Percentiles rank a stretch among this genome's conserved stretches.
Conservation (phyloP, 2,888 invertebrate species). For the Rhodophaea formosa region DNA sequence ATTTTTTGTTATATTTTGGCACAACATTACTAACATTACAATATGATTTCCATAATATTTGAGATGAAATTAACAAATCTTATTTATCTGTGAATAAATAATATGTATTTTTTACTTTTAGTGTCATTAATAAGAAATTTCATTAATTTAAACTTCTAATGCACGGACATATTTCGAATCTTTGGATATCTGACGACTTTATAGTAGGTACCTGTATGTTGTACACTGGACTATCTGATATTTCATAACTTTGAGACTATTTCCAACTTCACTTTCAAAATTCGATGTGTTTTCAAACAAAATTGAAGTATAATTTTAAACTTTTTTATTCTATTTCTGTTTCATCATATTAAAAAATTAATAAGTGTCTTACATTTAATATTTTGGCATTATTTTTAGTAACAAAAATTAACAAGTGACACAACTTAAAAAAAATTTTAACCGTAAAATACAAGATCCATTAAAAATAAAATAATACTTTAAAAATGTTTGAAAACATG, state of each 20-base stretch:
- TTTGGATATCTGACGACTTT: slow-evolving; percentile 19
- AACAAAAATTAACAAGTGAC: no score
- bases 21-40: no score
- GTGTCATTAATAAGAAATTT: slow-evolving; percentile 27
- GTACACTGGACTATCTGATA: slow-evolving; percentile 5
- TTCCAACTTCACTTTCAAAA: slow-evolving; percentile 17
- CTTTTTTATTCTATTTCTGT: not conserved
- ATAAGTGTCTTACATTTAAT: not conserved
- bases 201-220: not conserved
- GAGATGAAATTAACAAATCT: no score
- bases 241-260: slow-evolving; percentile 10
- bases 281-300: slow-evolving; percentile 5
- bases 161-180: slow-evolving; percentile 28
- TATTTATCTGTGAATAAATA: slow-evolving; percentile 6
- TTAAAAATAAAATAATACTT: no score
- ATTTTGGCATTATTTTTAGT: no score
- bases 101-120: slow-evolving; percentile 20
- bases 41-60: no score
- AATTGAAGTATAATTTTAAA: not conserved
- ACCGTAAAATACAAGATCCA: no score
- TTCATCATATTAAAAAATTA: not conserved
- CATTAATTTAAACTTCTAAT: slow-evolving; percentile 27
- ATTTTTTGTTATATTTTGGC: not conserved
- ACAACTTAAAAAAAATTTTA: no score
- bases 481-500: slow-evolving; percentile 16